Evolutionary conservation across 2,888 invertebrate genomes (phyloP).

Genomic region (Drosophila mercatorum): DNA sequence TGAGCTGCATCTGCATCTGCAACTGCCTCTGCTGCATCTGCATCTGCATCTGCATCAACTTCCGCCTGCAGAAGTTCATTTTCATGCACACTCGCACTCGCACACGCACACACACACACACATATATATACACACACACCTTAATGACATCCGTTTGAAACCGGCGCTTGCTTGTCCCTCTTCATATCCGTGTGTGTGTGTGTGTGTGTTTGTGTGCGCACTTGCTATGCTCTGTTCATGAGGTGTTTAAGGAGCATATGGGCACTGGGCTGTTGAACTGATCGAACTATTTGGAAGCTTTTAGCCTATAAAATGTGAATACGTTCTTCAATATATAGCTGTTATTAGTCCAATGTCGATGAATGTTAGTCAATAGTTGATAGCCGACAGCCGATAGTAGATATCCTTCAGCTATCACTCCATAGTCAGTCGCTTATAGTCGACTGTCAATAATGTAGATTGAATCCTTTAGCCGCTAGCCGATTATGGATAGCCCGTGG

Average conservation of each 20-base stretch:
- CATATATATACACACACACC: conserved; percentile 29
- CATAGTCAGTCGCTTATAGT: too few species aligned
- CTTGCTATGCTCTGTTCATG: conserved; percentile 6
- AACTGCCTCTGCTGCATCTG: conserved; percentile 12
- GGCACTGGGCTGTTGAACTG: neutral
- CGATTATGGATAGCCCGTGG: too few species aligned
- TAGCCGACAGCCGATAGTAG: neutral
- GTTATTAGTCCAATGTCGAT: too few species aligned
- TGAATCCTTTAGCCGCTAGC: too few species aligned
- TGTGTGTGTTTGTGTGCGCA: conserved; percentile 18
- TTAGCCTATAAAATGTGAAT: too few species aligned
- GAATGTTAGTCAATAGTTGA: too few species aligned
- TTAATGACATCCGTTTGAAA: conserved; percentile 72
- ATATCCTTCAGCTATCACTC: too few species aligned
- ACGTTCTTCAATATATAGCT: too few species aligned
- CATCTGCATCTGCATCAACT: conserved; percentile 14
- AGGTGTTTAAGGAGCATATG: neutral
- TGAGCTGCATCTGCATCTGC: conserved; percentile 29
- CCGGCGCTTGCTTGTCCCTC: conserved; percentile 28
- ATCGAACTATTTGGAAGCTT: neutral
- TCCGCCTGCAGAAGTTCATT: conserved; percentile 62
- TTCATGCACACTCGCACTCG: conserved; percentile 48
- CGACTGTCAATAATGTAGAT: too few species aligned
- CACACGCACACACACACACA: conserved; percentile 14
- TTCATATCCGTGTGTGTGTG: conserved; percentile 37